Evolutionary conservation across 2,888 invertebrate species (phyloP).

Genomic region (Podotricha telesiphe): DNA sequence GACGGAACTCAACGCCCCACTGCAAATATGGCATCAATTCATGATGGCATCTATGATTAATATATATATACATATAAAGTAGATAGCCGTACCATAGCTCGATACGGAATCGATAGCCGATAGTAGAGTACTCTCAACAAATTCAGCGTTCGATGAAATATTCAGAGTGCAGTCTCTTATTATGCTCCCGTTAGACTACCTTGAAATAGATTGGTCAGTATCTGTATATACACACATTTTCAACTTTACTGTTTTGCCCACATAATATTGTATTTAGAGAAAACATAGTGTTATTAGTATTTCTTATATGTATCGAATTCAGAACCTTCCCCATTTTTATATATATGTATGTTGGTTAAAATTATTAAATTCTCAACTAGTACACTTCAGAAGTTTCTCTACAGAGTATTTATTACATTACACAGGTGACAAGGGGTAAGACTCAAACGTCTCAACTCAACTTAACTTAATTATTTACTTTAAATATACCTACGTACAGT

Average conservation of each 20-base stretch:
- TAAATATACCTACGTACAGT: constrained; percentile 6
- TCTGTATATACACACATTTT: constrained; percentile 1
- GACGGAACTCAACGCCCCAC: neutral
- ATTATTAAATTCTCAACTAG: neutral
- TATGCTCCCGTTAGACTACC: constrained; percentile 29
- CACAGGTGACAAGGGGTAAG: constrained; percentile 1
- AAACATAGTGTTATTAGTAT: too few species aligned
- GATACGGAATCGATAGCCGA: constrained; percentile 28
- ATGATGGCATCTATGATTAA: too few species aligned
- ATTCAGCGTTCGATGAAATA: constrained; percentile 34
- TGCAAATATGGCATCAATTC: too few species aligned
- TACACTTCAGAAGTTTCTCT: neutral
- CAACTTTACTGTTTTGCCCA: too few species aligned
- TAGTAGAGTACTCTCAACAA: constrained; percentile 38
- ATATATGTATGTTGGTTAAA: too few species aligned
- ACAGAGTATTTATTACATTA: constrained; percentile 14
- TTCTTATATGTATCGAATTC: too few species aligned
- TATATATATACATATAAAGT: too few species aligned
- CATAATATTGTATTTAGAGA: too few species aligned
- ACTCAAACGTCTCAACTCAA: constrained; percentile 5
- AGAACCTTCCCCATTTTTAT: too few species aligned
- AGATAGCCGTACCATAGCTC: too few species aligned
- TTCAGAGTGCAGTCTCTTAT: constrained; percentile 35
- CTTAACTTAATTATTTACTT: constrained; percentile 15
- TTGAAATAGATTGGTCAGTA: constrained; percentile 10